Conservation (phyloP, 2,113 vertebrate species). For the Excalfactoria chinensis region DNA sequence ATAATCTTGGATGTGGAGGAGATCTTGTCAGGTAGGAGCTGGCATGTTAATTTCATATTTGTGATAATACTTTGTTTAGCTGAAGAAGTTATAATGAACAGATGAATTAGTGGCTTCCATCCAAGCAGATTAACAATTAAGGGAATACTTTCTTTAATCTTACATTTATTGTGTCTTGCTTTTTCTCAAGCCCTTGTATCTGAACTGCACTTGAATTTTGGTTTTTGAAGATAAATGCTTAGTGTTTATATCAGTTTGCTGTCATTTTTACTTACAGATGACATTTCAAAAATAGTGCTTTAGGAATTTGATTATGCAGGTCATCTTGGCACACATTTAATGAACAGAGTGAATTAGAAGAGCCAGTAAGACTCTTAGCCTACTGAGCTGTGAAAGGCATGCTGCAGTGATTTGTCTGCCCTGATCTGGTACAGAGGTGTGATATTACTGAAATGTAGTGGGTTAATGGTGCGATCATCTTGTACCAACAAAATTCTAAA, state of each 20-base stretch:
- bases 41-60: not conserved
- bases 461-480: not conserved
- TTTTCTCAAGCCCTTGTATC: not conserved
- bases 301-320: not conserved
- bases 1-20: not conserved
- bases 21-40: not conserved
- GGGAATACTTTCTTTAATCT: not conserved
- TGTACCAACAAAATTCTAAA: not conserved
- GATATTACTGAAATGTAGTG: not conserved
- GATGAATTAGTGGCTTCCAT: not conserved
- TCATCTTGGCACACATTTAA: not conserved
- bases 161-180: not conserved
- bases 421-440: not conserved
- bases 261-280: not conserved
- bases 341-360: not conserved
- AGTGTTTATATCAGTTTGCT: not conserved
- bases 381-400: not conserved
- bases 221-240: not conserved
- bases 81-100: not conserved
- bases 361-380: not conserved
- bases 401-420: not conserved
- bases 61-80: not conserved
- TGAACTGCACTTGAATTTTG: not conserved
- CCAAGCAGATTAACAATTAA: not conserved
- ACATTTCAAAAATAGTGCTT: not conserved